Percentiles rank a stretch among this genome's conserved stretches.
phyloP scores from a whole-genome alignment of 2,888 invertebrate genomes.

The Tethea ocularis region DNA sequence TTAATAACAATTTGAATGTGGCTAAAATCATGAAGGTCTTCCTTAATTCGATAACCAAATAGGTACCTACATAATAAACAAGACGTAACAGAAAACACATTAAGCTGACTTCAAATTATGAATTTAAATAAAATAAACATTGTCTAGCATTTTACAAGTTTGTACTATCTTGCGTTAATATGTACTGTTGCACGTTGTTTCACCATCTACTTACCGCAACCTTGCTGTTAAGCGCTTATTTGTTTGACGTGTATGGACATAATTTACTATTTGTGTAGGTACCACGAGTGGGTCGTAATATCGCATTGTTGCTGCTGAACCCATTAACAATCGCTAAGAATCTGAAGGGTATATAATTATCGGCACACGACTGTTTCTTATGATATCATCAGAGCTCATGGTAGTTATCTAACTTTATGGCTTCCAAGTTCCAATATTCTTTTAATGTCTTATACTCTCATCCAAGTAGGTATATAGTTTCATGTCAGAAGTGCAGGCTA shows the following conservation, averaged over 20 bases:
- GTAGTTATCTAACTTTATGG: slow-evolving; percentile 36
- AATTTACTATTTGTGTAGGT: slow-evolving; percentile 69
- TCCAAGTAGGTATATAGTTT: slow-evolving; percentile 26
- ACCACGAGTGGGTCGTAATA: slow-evolving; percentile 68
- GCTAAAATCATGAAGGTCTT: slow-evolving; percentile 5
- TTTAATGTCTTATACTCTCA: slow-evolving; percentile 44
- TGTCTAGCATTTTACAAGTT: slow-evolving; percentile 9
- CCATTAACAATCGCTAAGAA: slow-evolving; percentile 61
- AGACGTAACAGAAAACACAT: too few relatives aligned
- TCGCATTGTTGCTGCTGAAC: slow-evolving; percentile 66
- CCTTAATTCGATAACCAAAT: neutral
- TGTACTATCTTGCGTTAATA: slow-evolving; percentile 32
- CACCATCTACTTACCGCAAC: slow-evolving; percentile 63
- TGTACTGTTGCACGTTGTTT: slow-evolving; percentile 48
- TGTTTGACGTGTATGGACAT: slow-evolving; percentile 68
- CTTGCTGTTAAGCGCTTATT: slow-evolving; percentile 67
- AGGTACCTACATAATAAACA: neutral
- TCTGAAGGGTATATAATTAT: slow-evolving; percentile 59
- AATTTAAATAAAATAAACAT: slow-evolving; percentile 34
- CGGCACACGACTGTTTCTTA: slow-evolving; percentile 54
- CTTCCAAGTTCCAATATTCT: slow-evolving; percentile 44
- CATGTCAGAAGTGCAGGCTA: slow-evolving; percentile 24
- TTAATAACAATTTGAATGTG: neutral
- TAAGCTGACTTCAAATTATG: slow-evolving; percentile 30
- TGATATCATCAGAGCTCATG: slow-evolving; percentile 43